Conservation (phyloP, 2,888 invertebrate genomes). For the Cephus nigrinus region DNA sequence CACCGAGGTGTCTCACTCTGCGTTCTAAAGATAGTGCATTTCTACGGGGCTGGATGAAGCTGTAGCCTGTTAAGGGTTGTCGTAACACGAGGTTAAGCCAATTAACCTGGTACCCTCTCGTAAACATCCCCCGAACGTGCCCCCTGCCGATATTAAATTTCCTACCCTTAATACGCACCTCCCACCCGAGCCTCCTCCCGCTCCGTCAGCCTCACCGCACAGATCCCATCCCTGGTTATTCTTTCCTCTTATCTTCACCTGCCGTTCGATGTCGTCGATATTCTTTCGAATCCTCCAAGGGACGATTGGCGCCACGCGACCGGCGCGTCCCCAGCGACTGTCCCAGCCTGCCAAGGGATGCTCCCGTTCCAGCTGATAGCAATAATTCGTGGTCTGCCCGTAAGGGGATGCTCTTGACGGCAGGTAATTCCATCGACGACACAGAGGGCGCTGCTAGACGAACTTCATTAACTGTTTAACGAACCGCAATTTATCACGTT, state of each 20-base stretch:
- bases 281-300: too few species aligned
- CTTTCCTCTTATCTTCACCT: too few species aligned
- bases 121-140: slow-evolving; percentile 22
- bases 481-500: slow-evolving; percentile 58
- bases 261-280: too few species aligned
- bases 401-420: slow-evolving; percentile 30
- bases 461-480: slow-evolving; percentile 59
- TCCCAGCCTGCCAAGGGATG: too few species aligned
- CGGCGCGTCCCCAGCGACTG: too few species aligned
- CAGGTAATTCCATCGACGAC: slow-evolving; percentile 29
- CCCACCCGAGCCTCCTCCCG: too few species aligned
- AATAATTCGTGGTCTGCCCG: slow-evolving; percentile 11
- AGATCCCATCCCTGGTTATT: too few species aligned
- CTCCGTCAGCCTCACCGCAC: too few species aligned
- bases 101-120: slow-evolving; percentile 41
- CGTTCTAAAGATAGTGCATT: slow-evolving; percentile 32
- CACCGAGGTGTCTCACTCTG: slow-evolving; percentile 12
- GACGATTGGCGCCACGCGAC: too few species aligned
- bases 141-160: slow-evolving; percentile 30
- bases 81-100: slow-evolving; percentile 29
- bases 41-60: slow-evolving; percentile 23
- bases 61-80: slow-evolving; percentile 9
- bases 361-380: neutral
- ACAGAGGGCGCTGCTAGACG: slow-evolving; percentile 29
- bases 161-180: too few species aligned